Evolutionary conservation across 2,113 vertebrate genomes (phyloP).

Genomic region (Bolborhynchus lineola): DNA sequence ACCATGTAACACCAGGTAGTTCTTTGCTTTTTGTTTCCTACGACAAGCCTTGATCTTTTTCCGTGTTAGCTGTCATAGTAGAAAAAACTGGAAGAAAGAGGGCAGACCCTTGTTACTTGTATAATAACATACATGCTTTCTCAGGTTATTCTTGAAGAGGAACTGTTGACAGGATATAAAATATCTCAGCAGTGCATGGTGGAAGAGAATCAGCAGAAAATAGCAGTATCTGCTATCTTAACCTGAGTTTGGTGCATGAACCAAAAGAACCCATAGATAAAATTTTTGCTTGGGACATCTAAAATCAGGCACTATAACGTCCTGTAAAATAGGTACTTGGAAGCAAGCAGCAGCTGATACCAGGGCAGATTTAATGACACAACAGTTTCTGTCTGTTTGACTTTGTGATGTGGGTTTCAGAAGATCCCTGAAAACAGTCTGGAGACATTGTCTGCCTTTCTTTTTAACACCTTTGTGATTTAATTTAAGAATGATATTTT

Average conservation of each 20-base stretch:
- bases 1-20: constrained; percentile 7
- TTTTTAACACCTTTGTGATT: background rate
- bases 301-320: background rate
- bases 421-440: background rate
- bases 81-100: constrained; percentile 32
- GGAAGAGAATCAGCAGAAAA: background rate
- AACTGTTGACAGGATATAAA: constrained; percentile 18
- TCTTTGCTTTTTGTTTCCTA: constrained; percentile 39
- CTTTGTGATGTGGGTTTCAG: background rate
- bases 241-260: background rate
- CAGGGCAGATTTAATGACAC: background rate
- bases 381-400: background rate
- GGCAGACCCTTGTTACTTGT: constrained; percentile 10
- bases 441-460: background rate
- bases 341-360: background rate
- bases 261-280: background rate
- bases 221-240: background rate
- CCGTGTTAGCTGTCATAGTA: background rate
- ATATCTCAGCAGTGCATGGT: background rate
- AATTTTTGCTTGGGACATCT: background rate
- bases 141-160: constrained; percentile 13
- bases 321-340: background rate
- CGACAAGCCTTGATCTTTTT: constrained; percentile 38
- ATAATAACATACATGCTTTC: constrained; percentile 6
- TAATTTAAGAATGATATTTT: background rate